Conservation (phyloP, 2,888 invertebrate genomes). For the Fragum whitleyi region DNA sequence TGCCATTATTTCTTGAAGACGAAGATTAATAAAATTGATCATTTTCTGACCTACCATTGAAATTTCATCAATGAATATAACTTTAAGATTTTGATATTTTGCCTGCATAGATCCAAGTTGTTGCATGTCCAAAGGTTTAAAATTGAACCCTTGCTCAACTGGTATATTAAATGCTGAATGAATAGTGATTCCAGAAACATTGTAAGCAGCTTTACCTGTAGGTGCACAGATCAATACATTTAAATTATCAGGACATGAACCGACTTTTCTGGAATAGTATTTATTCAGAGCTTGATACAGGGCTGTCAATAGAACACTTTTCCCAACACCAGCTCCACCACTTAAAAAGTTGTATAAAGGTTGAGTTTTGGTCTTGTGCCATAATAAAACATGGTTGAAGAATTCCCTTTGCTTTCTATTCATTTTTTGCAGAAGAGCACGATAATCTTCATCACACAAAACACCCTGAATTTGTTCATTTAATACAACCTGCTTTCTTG, state of each 20-base stretch:
- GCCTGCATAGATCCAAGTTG: slow-evolving; percentile 28
- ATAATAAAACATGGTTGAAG: slow-evolving; percentile 49
- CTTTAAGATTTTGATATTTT: slow-evolving; percentile 37
- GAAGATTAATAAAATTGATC: slow-evolving; percentile 54
- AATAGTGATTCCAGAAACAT: slow-evolving; percentile 42
- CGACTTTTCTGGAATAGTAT: slow-evolving; percentile 22
- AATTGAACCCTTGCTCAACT: slow-evolving; percentile 40
- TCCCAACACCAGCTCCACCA: slow-evolving; percentile 66
- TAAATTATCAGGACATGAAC: slow-evolving; percentile 36
- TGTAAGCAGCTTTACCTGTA: slow-evolving; percentile 53
- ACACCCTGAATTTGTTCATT: slow-evolving; percentile 23
- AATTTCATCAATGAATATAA: slow-evolving; percentile 63
- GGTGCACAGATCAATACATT: slow-evolving; percentile 49
- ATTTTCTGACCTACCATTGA: slow-evolving; percentile 63
- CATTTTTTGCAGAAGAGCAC: slow-evolving; percentile 35
- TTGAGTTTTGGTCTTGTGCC: slow-evolving; percentile 39
- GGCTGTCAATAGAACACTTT: slow-evolving; percentile 48
- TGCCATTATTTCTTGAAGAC: slow-evolving; percentile 54
- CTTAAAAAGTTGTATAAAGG: slow-evolving; percentile 59
- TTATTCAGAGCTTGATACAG: slow-evolving; percentile 48
- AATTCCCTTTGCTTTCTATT: slow-evolving; percentile 53
- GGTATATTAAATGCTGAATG: slow-evolving; percentile 51
- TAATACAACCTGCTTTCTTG: slow-evolving; percentile 28
- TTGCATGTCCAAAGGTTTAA: slow-evolving; percentile 50
- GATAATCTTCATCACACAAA: slow-evolving; percentile 45